Evolutionary conservation across 2,113 vertebrate genomes (phyloP), one percentile per base, ranked within the genome.

Genomic region (Haplochromis vanheusdeni): DNA sequence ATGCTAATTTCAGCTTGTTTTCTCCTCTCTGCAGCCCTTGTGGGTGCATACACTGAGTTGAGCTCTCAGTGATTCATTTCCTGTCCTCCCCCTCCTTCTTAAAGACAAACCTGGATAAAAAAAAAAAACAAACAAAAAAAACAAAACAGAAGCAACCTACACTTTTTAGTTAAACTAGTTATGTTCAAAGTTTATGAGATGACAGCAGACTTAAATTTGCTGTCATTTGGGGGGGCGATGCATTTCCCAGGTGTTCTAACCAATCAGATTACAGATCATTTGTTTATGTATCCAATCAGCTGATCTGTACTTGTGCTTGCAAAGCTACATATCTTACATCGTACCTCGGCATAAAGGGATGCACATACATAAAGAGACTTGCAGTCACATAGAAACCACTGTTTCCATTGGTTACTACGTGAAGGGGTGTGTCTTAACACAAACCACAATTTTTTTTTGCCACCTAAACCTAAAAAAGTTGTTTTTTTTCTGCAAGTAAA

Each of bases 51-150:
- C 70, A 19, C 23, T 1, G 45, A 75, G 23, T 75, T 75, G 42
- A 47, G 70, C 42, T 75, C 40, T 47, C 70, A 28, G 70, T 75
- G 70, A 75, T 75, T 75, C 70, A 47, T 75, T 49, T 75, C 42
- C 70, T 47, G 70, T 75, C 42, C 42, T 75, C 70, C 70, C 70
- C 42, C 70, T 47, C 9, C 6, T 45, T 42, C 37, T 75, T 75
- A 12, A 75, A 75, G 42, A 47, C 9, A 31, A 28, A 28, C 23
- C 17, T 47, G 14, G 9, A 75, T 47, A 2, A 70, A 3, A 40
- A 54, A 14, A 35, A 1, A 31, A 31, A 8, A n/a, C n/a, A 31
- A 35, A 26, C 3, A 26, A 40, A 5, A 5, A 13, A 7, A 5
- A 1, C n/a, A 21, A 42, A 16, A 3, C 68, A 75, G 23, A 19